phyloP scores from a whole-genome alignment of 2,888 invertebrate genomes.

The Exephanes ischioxanthus region DNA sequence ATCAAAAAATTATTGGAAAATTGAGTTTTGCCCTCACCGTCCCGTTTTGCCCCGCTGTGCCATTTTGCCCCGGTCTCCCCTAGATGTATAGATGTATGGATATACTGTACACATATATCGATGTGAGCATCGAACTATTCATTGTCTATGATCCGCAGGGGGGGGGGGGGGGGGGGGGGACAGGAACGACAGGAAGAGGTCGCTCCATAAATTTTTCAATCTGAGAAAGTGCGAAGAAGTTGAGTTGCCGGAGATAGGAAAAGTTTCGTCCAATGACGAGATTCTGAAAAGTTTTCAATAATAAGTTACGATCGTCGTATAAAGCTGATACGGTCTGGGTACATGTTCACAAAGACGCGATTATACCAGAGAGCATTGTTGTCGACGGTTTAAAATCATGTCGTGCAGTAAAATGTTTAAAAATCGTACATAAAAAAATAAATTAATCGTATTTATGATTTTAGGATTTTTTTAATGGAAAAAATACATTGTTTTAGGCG shows the following conservation, averaged over 20 bases:
- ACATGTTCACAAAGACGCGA: too few species aligned
- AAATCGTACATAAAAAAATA: too few species aligned
- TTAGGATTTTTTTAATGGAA: not conserved
- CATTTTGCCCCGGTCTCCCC: too few species aligned
- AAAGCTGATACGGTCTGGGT: too few species aligned
- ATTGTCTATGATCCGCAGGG: conserved; percentile 14
- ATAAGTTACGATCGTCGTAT: too few species aligned
- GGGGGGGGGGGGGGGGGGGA: not conserved
- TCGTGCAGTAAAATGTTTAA: too few species aligned
- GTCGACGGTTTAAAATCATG: not conserved
- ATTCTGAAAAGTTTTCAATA: not conserved
- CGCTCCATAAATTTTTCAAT: conserved; percentile 16
- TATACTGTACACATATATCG: not conserved
- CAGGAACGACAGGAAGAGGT: not conserved
- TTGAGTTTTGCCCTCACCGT: too few species aligned
- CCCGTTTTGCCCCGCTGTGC: too few species aligned
- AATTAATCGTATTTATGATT: not conserved
- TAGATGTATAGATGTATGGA: not conserved
- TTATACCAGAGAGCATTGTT: not conserved
- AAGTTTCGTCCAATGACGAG: not conserved
- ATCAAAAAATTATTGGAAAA: too few species aligned
- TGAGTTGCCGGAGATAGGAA: not conserved
- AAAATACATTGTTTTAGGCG: too few species aligned
- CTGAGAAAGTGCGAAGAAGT: not conserved
- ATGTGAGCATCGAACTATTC: conserved; percentile 8